These are phyloP conservation scores for Petrophora chlorosata DNA, from an alignment of 2,888 invertebrate genomes.

Conservation along the genomic window DNA sequence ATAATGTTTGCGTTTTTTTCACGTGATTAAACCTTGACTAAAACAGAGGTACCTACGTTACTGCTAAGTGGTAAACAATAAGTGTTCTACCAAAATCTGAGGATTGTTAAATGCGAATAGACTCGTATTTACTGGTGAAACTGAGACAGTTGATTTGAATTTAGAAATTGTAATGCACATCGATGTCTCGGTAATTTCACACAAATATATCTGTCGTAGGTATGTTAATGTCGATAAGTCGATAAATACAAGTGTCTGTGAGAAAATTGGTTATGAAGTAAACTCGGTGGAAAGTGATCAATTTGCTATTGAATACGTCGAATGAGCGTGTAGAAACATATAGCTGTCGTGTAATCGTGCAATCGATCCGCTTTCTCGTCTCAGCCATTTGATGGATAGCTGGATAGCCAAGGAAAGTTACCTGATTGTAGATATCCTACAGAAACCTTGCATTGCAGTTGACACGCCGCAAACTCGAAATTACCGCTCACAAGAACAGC, in stretches of 20 bases:
- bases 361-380: slow-evolving; percentile 65
- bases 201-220: too few relatives aligned
- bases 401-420: slow-evolving; percentile 54
- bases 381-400: slow-evolving; percentile 37
- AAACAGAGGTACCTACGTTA: too few relatives aligned
- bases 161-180: too few relatives aligned
- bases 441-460: slow-evolving; percentile 37
- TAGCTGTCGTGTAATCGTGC: slow-evolving; percentile 59
- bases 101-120: too few relatives aligned
- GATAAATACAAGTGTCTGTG: background rate
- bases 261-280: slow-evolving; percentile 24
- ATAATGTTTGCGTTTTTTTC: too few relatives aligned
- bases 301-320: slow-evolving; percentile 61
- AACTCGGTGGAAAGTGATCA: slow-evolving; percentile 61
- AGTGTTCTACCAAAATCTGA: too few relatives aligned
- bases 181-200: too few relatives aligned
- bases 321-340: slow-evolving; percentile 49
- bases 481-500: slow-evolving; percentile 43
- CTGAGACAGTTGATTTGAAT: too few relatives aligned
- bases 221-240: slow-evolving; percentile 2
- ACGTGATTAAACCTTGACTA: too few relatives aligned
- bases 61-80: too few relatives aligned
- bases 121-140: too few relatives aligned
- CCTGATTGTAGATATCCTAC: slow-evolving; percentile 50
- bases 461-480: slow-evolving; percentile 28